phyloP scores from a whole-genome alignment of 2,888 invertebrate species.

The Enoplolaimus lenunculus region DNA sequence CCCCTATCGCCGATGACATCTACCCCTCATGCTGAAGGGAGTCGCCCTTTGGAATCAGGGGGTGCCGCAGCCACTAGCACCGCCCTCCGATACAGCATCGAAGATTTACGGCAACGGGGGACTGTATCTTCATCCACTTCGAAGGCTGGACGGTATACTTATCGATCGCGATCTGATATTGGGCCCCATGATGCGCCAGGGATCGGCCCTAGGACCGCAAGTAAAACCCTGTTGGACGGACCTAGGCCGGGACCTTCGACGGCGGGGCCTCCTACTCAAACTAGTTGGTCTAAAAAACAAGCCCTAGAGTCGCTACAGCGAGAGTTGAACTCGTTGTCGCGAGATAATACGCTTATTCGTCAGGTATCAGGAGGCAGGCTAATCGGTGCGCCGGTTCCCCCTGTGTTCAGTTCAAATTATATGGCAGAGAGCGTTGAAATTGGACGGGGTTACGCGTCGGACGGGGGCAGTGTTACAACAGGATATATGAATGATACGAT shows the following conservation, averaged over 20 bases:
- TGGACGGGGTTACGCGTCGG: neutral
- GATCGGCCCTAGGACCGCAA: constrained; percentile 30
- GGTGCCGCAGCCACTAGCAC: constrained; percentile 26
- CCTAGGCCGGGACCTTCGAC: constrained; percentile 38
- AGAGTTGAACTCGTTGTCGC: constrained; percentile 36
- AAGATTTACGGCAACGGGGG: neutral
- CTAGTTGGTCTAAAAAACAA: constrained; percentile 29
- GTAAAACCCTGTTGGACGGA: constrained; percentile 38
- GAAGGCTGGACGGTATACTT: constrained; percentile 35
- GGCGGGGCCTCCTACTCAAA: constrained; percentile 29
- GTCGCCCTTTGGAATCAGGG: neutral
- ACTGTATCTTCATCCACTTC: constrained; percentile 26
- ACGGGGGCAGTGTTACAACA: too few relatives aligned
- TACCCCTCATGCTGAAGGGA: constrained; percentile 7
- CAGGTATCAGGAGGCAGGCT: too few relatives aligned
- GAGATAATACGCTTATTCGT: constrained; percentile 27
- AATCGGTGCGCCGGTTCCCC: too few relatives aligned
- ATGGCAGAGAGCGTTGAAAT: too few relatives aligned
- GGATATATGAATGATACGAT: constrained; percentile 16
- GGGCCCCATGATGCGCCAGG: constrained; percentile 17
- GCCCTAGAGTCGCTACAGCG: constrained; percentile 38
- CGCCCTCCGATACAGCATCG: constrained; percentile 24
- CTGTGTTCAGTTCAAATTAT: too few relatives aligned
- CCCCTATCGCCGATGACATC: constrained; percentile 10
- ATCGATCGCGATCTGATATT: constrained; percentile 37